Conservation (phyloP, 2,797 vertebrate species). For the Rhincodon typus region DNA sequence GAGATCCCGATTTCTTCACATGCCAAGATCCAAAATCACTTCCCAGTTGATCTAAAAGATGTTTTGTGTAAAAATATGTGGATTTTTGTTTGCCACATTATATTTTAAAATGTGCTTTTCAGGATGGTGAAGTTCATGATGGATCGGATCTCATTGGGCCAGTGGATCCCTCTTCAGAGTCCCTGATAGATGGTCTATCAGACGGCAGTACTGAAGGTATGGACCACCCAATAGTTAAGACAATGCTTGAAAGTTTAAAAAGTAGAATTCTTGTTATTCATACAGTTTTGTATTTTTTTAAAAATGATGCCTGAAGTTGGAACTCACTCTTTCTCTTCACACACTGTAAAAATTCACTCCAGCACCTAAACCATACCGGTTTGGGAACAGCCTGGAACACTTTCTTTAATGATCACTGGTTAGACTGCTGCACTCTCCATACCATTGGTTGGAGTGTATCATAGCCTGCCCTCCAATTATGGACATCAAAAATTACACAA, state of each 20-base stretch:
- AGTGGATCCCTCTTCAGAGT: slow-evolving; percentile 72
- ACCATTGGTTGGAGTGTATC: neutral
- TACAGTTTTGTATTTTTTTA: neutral
- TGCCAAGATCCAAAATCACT: neutral
- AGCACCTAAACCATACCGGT: neutral
- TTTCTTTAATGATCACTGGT: neutral
- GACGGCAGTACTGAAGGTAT: slow-evolving; percentile 88
- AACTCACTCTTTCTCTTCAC: neutral
- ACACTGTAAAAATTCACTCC: neutral
- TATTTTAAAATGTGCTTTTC: slow-evolving; percentile 43
- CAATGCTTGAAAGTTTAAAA: neutral
- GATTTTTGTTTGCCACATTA: neutral
- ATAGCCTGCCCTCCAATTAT: neutral
- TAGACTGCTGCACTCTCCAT: neutral
- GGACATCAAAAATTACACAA: neutral
- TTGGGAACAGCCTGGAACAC: neutral
- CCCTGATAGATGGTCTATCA: slow-evolving; percentile 74
- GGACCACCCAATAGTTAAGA: slow-evolving; percentile 24
- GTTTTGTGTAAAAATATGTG: neutral
- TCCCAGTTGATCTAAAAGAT: neutral
- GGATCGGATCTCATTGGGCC: slow-evolving; percentile 93
- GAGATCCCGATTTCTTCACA: neutral
- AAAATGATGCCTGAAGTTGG: neutral
- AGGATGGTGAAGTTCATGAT: slow-evolving; percentile 89
- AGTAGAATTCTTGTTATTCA: neutral